Conservation (phyloP, 1,140 invertebrate genomes). For the Drosophila trapezifrons region DNA sequence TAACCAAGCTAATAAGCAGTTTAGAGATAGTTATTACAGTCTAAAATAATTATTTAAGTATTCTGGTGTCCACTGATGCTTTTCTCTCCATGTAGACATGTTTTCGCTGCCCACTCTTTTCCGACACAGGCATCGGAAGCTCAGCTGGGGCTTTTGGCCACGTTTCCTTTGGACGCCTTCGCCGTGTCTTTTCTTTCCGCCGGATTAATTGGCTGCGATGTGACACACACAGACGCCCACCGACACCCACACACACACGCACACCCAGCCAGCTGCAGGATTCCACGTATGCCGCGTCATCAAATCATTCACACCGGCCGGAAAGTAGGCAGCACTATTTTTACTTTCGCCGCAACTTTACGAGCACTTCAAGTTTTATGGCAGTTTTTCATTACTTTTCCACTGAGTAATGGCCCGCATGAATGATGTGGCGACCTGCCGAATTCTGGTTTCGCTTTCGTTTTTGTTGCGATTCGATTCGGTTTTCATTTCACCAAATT, state of each 20-base stretch:
- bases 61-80: not conserved
- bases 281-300: constrained; percentile 13
- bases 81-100: not conserved
- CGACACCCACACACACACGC: constrained; percentile 1
- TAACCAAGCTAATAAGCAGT: too few species aligned
- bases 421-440: constrained; percentile 43
- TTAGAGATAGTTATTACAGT: too few species aligned
- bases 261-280: not conserved
- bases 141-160: constrained; percentile 39
- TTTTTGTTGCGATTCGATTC: constrained; percentile 34
- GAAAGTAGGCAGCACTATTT: constrained; percentile 37
- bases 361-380: constrained; percentile 51
- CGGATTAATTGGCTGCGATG: constrained; percentile 69
- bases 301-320: constrained; percentile 52
- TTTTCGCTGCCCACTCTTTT: constrained; percentile 16
- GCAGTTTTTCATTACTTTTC: constrained; percentile 54
- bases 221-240: constrained; percentile 46
- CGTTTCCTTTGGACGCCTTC: constrained; percentile 38
- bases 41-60: too few species aligned
- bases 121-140: constrained; percentile 23
- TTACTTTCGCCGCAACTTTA: constrained; percentile 32
- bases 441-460: constrained; percentile 9
- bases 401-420: constrained; percentile 11
- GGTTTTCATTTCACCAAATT: constrained; percentile 38
- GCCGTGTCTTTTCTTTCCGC: constrained; percentile 53